These are phyloP conservation scores for Anguilla marmorata DNA, from an alignment of 2,797 vertebrate species.

Conservation along the genomic window DNA sequence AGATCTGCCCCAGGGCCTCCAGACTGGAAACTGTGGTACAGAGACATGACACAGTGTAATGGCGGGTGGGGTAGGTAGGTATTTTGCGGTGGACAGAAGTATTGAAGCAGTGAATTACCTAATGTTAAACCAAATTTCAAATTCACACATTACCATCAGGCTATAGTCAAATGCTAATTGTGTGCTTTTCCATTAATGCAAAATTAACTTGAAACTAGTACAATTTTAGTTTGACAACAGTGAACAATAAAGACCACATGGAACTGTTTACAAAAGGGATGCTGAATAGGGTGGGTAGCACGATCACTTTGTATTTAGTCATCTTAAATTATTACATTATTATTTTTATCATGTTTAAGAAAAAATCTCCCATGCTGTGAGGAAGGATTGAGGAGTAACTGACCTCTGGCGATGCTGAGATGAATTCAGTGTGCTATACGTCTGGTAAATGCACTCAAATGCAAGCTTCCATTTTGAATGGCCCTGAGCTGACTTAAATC, in stretches of 20 bases:
- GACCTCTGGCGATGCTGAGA: neutral
- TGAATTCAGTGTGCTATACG: neutral
- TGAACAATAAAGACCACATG: neutral
- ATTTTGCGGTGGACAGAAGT: neutral
- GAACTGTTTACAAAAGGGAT: neutral
- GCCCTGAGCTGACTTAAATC: neutral
- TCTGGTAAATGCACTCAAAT: constrained; percentile 1
- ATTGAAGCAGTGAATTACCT: neutral
- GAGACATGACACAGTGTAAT: neutral
- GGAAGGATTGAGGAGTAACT: neutral
- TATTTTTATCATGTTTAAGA: too few species aligned
- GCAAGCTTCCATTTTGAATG: neutral
- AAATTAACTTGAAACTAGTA: neutral
- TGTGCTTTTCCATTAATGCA: neutral
- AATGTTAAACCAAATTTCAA: neutral
- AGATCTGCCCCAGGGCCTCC: neutral
- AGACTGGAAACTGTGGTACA: neutral
- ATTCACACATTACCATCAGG: neutral
- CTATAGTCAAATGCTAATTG: neutral
- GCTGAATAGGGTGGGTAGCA: neutral
- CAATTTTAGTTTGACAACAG: neutral
- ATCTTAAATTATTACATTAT: neutral
- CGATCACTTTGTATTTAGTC: neutral
- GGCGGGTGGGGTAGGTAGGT: too few species aligned
- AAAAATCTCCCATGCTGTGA: too few species aligned